Percentiles rank a stretch among this genome's conserved stretches.
phyloP scores from a whole-genome alignment of 2,113 vertebrate genomes.

The Origma solitaria region DNA sequence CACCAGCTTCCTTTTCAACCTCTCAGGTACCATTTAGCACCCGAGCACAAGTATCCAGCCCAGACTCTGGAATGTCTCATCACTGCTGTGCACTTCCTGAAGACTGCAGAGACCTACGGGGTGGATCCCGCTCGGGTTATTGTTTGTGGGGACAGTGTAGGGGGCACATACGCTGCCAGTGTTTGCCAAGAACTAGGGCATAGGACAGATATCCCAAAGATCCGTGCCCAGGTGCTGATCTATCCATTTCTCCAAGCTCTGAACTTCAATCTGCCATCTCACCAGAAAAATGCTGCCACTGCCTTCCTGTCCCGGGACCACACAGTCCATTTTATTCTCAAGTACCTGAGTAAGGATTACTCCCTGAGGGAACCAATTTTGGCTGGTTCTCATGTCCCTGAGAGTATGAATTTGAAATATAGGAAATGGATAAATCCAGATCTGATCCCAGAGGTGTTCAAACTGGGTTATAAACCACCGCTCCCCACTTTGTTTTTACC shows the following conservation, averaged over 20 bases:
- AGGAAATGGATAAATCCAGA: slow-evolving; percentile 13
- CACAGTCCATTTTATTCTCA: background rate
- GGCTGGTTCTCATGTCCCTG: background rate
- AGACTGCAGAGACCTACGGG: background rate
- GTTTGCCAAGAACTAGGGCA: background rate
- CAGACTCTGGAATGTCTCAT: background rate
- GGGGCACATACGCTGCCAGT: background rate
- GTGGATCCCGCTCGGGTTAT: background rate
- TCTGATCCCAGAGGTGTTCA: background rate
- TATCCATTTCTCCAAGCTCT: background rate
- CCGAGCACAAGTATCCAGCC: background rate
- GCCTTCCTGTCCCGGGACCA: background rate
- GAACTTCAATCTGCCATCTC: slow-evolving; percentile 13
- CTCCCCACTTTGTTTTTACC: background rate
- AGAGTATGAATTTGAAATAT: background rate
- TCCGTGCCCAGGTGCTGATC: slow-evolving; percentile 18
- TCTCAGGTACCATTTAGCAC: slow-evolving; percentile 14
- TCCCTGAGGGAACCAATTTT: background rate
- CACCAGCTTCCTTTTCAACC: background rate
- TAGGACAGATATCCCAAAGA: background rate
- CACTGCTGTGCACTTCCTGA: background rate
- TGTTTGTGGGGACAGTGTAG: background rate
- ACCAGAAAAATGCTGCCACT: background rate
- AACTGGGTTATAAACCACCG: background rate
- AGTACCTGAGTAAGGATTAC: background rate